Base-by-base conservation (phyloP, 2,888 invertebrate species). In the Limnephilus rhombicus region DNA sequence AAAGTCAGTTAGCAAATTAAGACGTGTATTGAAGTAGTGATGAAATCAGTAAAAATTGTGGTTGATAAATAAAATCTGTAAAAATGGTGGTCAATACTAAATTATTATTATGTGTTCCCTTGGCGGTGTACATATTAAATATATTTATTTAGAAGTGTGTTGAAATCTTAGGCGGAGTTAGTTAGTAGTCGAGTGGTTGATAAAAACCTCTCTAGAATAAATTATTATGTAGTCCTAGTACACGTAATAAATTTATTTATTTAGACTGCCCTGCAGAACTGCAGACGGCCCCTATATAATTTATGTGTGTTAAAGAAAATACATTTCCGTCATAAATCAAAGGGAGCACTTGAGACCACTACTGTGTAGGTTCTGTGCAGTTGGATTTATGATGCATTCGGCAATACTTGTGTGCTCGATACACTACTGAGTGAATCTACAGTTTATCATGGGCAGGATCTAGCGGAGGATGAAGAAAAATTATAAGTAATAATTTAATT, bases 351-450 rank as follows among this genome's bases (percentile, higher is more conserved):
- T 82, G 53, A 91, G 81, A 81, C 88, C 31, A 87, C 91, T 49
- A 24, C 49, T 49, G 49, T 49, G 15, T 49, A 4, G 18, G 24
- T 24, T 3, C 18, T 68, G 81, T 82, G 80, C 80, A 68, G 41
- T 29, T 49, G 88, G 80, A 91, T 91, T 91, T 91, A 91, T 88
- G 88, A 91, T 91, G 88, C 80, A 91, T 91, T 91, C 81, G 37
- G 82, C 86, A 80, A 91, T 88, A 88, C 80, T 91, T 90, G 90
- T 90, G 49, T 49, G 11, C 90, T 82, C 45, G 13, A 90, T 90
- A 83, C 24, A 80, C n/a, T 3, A 37, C 89, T 80, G 89, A 86
- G 80, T 80, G 31, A 49, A 29, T 49, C 86, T 13, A 53, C 86
- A 86, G 49, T 86, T 49, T 53, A 0, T 18, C 11, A 49, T 15